Base-by-base conservation (phyloP, 2,888 invertebrate genomes). In the Rhingia campestris region DNA sequence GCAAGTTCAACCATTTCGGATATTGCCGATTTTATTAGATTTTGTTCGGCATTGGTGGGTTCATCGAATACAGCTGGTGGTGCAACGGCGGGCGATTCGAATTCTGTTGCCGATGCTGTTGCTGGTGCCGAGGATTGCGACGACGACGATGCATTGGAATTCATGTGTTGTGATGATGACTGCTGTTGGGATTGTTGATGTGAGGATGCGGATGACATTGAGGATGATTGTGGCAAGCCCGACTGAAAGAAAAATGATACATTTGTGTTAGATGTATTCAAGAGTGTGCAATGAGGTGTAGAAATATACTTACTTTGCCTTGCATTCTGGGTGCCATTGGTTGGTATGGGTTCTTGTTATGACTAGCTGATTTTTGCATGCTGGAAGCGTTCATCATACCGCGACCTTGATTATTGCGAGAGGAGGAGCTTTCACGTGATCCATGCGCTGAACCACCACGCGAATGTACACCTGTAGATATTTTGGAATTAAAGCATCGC, bases 371-470 rank as follows among this genome's bases (percentile, higher is more conserved):
- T 88, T 92, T 90, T 86, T 88, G 89, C 82, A 90, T 86, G 67
- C 88, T 86, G 39, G 88, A 86, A 41, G 89, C 81, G 86, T 88
- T 88, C 89, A 88, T 88, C 76, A 89, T 85, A 66, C 87, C 86
- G 32, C 89, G 88, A 77, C 86, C 88, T 72, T 89, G 90, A 14
- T 86, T 85, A 72, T 86, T 87, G 14, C 90, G 88, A 3, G 91
- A 90, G 2, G 90, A 88, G 0, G 91, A 91, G 64, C 88, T 92
- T 86, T 92, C 92, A 37, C 92, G 89, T 4, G 92, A 92, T 7
- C 93, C 90, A 80, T 94, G 93, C 80, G 94, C 93, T 54, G 94
- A 94, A 67, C 94, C 93, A 45, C 94, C 93, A 81, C 94, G 91
- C 6, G 93, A 92, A 86, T 92, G 91, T 54, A 93, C 91, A 64